Evolutionary conservation across 2,888 invertebrate species (phyloP), one percentile per base, ranked within the genome.

Genomic region (Cantharis flavilabris): DNA sequence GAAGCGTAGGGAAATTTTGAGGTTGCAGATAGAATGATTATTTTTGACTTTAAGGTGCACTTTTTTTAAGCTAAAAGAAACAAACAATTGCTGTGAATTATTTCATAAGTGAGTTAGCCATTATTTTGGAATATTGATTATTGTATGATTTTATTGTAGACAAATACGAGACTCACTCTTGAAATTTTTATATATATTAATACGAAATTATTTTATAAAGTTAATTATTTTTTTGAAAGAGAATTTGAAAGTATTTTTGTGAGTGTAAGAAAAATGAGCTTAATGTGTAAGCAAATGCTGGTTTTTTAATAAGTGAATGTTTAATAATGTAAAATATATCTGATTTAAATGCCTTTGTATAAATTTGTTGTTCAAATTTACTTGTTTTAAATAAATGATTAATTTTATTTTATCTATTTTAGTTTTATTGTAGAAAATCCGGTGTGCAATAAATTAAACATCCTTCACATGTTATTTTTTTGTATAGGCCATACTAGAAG

Each of bases 181-280:
- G 75, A 76, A 73, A 78, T 76, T 76, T 33, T 69, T 70, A 49
- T 30, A 33, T 33, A 70, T 72, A 75, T 49, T 49, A 49, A 49
- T n/a, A 72, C 49, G 63, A 78, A 78, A 76, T 75, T 78, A 76
- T 74, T 72, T 69, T 72, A 72, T 70, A 79, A 79, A 71, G 62
- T 79, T 76, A 79, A 76, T 76, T 74, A 74, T 76, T 79, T 73
- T 76, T 74, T 76, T 72, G 76, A 79, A 79, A 79, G 78, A 79
- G 76, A 79, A 77, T 73, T 77, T 77, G 73, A 77, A 74, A 77
- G 74, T 77, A 77, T 77, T 77, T 77, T 77, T 71, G 49, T 49
- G 49, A 49, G 49, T 49, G 49, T n/a, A 67, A 70, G 74, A 23
- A 69, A 63, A n/a, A 62, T 72, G 72, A 71, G 72, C 28, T 49